These are phyloP conservation scores for Candoia aspera DNA, from an alignment of 2,113 vertebrate genomes.

Conservation along the genomic window DNA sequence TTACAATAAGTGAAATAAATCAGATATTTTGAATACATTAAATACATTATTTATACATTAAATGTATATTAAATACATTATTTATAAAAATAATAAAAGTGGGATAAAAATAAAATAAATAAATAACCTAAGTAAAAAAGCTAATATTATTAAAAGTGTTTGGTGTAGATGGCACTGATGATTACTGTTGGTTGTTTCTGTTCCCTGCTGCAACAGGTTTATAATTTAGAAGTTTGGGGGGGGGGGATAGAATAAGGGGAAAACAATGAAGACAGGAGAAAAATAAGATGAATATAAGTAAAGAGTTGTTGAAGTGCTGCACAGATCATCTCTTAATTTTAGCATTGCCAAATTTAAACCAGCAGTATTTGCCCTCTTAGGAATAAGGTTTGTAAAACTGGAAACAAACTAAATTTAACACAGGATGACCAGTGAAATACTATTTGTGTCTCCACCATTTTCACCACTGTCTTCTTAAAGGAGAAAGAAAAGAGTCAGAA, in stretches of 20 bases:
- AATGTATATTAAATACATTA: no score
- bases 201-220: not conserved
- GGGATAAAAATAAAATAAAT: no score
- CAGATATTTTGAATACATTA: not conserved
- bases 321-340: not conserved
- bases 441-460: not conserved
- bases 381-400: not conserved
- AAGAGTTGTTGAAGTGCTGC: not conserved
- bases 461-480: constrained; percentile 3
- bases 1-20: not conserved
- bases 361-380: not conserved
- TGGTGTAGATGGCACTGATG: not conserved
- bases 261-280: not conserved
- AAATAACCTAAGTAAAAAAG: no score
- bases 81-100: no score
- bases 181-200: not conserved
- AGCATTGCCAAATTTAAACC: not conserved
- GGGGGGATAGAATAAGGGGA: not conserved
- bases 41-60: no score
- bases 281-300: not conserved
- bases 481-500: not conserved
- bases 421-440: not conserved
- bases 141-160: not conserved
- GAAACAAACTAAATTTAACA: no score
- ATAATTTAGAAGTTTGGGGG: not conserved